These are phyloP conservation scores for Thera obeliscata DNA, from an alignment of 2,888 invertebrate species.

Conservation along the genomic window DNA sequence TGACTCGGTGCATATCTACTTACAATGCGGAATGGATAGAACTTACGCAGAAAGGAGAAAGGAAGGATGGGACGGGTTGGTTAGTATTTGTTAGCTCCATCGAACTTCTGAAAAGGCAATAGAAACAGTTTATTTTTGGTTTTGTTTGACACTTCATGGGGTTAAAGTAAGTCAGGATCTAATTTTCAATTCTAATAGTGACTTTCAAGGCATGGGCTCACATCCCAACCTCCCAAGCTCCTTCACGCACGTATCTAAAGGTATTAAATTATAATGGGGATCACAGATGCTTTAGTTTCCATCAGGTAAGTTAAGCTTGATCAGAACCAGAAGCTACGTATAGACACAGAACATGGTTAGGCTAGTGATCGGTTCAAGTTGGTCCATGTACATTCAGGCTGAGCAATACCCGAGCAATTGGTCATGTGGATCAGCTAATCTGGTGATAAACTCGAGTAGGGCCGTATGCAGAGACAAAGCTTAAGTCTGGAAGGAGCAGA, in stretches of 20 bases:
- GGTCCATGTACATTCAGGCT: too few relatives aligned
- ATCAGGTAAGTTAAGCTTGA: too few relatives aligned
- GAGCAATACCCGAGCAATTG: too few relatives aligned
- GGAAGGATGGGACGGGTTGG: constrained; percentile 55
- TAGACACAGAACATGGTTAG: too few relatives aligned
- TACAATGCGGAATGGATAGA: constrained; percentile 22
- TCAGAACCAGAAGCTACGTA: neutral
- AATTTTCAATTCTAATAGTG: neutral
- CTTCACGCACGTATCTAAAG: constrained; percentile 5
- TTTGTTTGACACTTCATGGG: constrained; percentile 2
- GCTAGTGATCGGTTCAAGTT: too few relatives aligned
- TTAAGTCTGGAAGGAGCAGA: too few relatives aligned
- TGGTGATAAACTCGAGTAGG: too few relatives aligned
- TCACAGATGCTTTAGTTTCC: neutral
- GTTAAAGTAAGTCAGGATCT: neutral
- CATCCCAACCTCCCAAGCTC: constrained; percentile 41
- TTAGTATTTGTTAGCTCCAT: constrained; percentile 66
- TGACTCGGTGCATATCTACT: constrained; percentile 21
- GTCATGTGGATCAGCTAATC: too few relatives aligned
- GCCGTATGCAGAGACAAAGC: too few relatives aligned
- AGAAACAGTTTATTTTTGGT: constrained; percentile 36
- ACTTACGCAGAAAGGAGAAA: constrained; percentile 57
- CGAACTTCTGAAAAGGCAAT: constrained; percentile 75
- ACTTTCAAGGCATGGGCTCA: constrained; percentile 7
- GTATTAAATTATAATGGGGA: neutral